A percentile compares a stretch with the other conserved stretches of the same genome.
Conservation (phyloP, 2,888 invertebrate species). For the Caradrina kadenii region DNA sequence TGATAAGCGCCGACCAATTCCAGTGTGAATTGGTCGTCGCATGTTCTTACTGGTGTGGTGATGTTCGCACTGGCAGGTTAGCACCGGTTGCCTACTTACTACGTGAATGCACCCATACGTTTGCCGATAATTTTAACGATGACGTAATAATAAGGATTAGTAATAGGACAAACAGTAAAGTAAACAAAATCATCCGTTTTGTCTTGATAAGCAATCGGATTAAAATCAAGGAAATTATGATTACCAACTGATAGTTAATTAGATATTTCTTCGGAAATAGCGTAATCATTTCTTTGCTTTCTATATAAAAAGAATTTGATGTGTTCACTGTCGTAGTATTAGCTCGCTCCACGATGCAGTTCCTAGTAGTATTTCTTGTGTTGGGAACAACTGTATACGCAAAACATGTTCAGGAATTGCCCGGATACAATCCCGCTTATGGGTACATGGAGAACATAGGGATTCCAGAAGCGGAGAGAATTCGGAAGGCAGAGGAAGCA, state of each 20-base stretch:
- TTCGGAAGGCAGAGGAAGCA: conserved; percentile 68
- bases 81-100: too few species aligned
- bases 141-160: not conserved
- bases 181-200: conserved; percentile 14
- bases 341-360: conserved; percentile 52
- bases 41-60: too few species aligned
- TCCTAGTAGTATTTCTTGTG: conserved; percentile 57
- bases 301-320: not conserved
- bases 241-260: conserved; percentile 3
- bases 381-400: conserved; percentile 63
- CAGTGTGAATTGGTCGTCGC: too few species aligned
- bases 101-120: too few species aligned
- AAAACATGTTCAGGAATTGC: conserved; percentile 44
- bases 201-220: conserved; percentile 7
- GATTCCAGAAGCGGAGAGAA: conserved; percentile 72
- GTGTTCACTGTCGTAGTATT: conserved; percentile 1
- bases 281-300: not conserved
- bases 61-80: too few species aligned
- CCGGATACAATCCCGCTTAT: conserved; percentile 61
- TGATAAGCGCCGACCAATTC: too few species aligned
- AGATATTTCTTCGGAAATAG: not conserved
- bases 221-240: conserved; percentile 19
- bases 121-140: not conserved
- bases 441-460: conserved; percentile 74
- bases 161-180: not conserved